Conservation (phyloP, 1,140 invertebrate species). For the Archivesica marissinica region DNA sequence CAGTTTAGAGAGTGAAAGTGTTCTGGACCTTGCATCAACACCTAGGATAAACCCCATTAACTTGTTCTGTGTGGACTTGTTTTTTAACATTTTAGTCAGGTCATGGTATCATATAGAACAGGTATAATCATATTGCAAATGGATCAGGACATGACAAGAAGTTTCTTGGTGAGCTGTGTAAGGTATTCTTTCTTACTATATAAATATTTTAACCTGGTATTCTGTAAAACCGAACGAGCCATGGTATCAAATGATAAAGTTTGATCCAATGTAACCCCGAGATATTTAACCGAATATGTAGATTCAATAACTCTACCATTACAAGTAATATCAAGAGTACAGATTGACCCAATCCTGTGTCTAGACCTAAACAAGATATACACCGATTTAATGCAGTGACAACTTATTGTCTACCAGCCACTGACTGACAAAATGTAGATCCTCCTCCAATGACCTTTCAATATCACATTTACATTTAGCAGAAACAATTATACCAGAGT, state of each 20-base stretch:
- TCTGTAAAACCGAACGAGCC: conserved; percentile 25
- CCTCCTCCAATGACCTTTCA: conserved; percentile 11
- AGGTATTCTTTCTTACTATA: conserved; percentile 35
- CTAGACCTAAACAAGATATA: conserved; percentile 56
- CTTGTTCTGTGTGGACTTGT: conserved; percentile 39
- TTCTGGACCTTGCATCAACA: too few relatives aligned
- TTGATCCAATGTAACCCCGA: conserved; percentile 24
- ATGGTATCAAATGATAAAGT: conserved; percentile 39
- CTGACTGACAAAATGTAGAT: conserved; percentile 33
- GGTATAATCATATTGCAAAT: conserved; percentile 37
- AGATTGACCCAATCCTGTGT: conserved; percentile 31
- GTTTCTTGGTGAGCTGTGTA: conserved; percentile 26
- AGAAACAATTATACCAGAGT: conserved; percentile 59
- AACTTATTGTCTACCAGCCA: conserved; percentile 56
- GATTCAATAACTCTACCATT: conserved; percentile 36
- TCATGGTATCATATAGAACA: conserved; percentile 13
- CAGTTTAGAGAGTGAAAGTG: too few relatives aligned
- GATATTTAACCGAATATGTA: conserved; percentile 29
- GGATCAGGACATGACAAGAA: conserved; percentile 22
- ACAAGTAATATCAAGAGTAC: conserved; percentile 39
- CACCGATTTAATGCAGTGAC: conserved; percentile 60
- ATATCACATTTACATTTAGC: conserved; percentile 40
- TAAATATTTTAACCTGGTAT: conserved; percentile 44
- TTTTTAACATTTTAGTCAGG: conserved; percentile 19
- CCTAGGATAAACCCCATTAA: conserved; percentile 33